Base-by-base conservation (phyloP, 1,140 invertebrate species). In the Meloidogyne chitwoodi region DNA sequence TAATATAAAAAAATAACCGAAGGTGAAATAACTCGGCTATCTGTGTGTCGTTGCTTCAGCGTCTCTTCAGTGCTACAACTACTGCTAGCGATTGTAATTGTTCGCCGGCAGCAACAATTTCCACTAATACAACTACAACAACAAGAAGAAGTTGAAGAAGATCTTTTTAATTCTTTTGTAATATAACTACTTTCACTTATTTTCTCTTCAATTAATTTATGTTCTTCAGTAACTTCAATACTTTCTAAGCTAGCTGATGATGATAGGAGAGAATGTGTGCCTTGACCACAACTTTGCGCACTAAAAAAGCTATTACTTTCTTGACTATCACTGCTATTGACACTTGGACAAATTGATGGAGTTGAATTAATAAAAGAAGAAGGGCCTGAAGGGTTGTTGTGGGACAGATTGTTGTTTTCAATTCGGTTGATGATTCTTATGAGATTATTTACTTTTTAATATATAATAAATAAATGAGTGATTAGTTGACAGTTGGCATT, bases 201-300 rank as follows among this genome's bases (percentile, higher is more conserved):
- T 8, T 56, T 19, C 10, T 56, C n/a, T n/a, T n/a, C 6, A 56
- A 56, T n/a, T 56, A 56, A n/a, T 56, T 56, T 56, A n/a, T 22
- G 19, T 56, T 56, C n/a, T 56, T 56, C 48, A 22, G 19, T n/a
- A 56, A 56, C n/a, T 56, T 56, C 48, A 56, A 56, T 5, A 19
- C 6, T 22, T 22, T 56, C 48, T 56, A 56, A 22, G 48, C 48
- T 56, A 56, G 19, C 11, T 5, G 22, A 63, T 8, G 48, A 34
- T 16, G 48, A 64, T 34, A 29, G 29, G 16, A 64, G 26, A 14
- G 67, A 68, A 24, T 38, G 38, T 31, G 69, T 56, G 3, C 34
- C 69, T 56, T 56, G 19, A 31, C 69, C 69, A 62, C 69, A 72
- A 48, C 44, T 61, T 56, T 72, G 31, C 12, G 69, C 69, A 72